Base-by-base conservation (phyloP, 2,888 invertebrate genomes). In the Catocala nupta region DNA sequence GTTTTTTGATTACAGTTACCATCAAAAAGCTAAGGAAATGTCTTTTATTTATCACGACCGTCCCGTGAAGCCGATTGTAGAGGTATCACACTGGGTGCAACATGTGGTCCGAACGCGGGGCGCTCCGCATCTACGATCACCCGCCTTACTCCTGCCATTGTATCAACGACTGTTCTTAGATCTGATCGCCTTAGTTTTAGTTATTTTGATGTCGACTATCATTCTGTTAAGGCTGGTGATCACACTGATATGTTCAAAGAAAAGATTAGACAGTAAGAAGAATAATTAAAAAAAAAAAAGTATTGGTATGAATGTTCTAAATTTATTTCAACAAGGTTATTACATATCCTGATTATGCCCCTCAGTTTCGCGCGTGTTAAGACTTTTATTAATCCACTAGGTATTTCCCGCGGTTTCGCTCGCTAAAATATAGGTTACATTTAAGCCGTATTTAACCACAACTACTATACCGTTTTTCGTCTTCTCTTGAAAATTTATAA, bases 71-170 rank as follows among this genome's bases (percentile, higher is more conserved):
- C 95, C 96, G 0, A 81, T 95, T 59, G 94, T 95, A 16, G 95
- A 95, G 9, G 95, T 96, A 36, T 86, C 95, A 49, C 96, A 95
- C 89, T 96, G 96, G 96, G 93, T 95, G 47, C 96, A 96, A 82
- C 95, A 96, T 82, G 95, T 96, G 9, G 93, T 93, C 4, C 86
- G 90, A 57, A 94, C 95, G 1, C 85, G 90, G 36, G 95, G 96
- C 0, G 95, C 94, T 1, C 91, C 89, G 8, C 89, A 95, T 75
- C 78, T 92, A 5, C 77, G 80, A 12, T 80, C 81, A 2, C 77
- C 74, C 7, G 80, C 75, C 5, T 12, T 78, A 4, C 16, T 68
- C 50, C 43, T 81, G 13, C 74, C 81, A 5, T 63, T 70, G 47
- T 83, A 83, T 70, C 77, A 81, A 57, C 78, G 72, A 58, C 90